Percentiles rank a stretch among this genome's conserved stretches.
Conservation (phyloP, 2,113 vertebrate species). For the Mormyrus lacerda region DNA sequence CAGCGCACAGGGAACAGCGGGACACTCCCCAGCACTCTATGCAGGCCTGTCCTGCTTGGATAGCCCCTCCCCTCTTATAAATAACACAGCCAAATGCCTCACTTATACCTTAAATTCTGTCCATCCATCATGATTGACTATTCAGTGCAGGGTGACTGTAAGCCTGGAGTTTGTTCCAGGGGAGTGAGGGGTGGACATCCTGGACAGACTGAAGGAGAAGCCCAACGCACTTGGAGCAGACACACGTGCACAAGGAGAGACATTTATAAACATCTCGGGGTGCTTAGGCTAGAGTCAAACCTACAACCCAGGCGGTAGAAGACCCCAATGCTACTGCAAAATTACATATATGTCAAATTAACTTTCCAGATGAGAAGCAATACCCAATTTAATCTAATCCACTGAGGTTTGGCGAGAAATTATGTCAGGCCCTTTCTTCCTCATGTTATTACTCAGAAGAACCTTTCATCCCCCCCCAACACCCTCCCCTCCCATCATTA, state of each 20-base stretch:
- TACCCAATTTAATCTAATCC: background rate
- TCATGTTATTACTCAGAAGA: slow-evolving; percentile 6
- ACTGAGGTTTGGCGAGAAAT: background rate
- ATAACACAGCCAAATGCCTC: background rate
- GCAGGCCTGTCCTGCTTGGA: background rate
- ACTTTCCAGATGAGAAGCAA: background rate
- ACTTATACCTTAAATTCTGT: background rate
- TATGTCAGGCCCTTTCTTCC: background rate
- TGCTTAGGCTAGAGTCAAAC: background rate
- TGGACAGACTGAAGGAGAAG: background rate
- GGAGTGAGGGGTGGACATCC: background rate
- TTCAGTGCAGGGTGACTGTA: background rate
- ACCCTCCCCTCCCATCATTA: background rate
- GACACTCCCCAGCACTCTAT: background rate
- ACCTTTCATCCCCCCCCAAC: background rate
- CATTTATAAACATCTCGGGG: background rate
- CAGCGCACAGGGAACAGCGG: background rate
- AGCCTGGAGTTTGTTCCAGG: background rate
- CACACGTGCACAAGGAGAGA: background rate
- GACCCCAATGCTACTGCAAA: background rate
- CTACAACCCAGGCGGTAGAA: background rate
- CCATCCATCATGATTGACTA: background rate
- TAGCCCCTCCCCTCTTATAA: background rate
- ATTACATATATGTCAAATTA: background rate
- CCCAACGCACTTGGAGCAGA: background rate